A percentile compares a stretch with the other conserved stretches of the same genome.
These are phyloP conservation scores for Chitala chitala DNA, from an alignment of 2,113 vertebrate genomes.

Conservation along the genomic window DNA sequence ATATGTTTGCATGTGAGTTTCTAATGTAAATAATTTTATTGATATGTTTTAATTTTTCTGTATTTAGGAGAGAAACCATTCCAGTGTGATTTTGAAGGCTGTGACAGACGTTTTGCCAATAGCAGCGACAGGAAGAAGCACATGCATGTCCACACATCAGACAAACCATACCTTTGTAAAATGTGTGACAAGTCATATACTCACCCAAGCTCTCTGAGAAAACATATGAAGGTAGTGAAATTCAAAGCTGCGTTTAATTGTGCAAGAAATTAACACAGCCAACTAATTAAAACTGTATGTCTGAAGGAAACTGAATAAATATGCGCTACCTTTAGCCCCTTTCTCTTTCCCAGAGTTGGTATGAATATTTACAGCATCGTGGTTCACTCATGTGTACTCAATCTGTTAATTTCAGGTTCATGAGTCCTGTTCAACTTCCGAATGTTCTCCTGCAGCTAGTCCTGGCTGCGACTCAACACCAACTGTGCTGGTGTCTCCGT, in stretches of 20 bases:
- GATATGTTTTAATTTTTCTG: background rate
- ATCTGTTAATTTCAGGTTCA: conserved; percentile 58
- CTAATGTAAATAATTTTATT: background rate
- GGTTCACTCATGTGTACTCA: background rate
- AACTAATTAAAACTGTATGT: background rate
- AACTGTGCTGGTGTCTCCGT: conserved; percentile 71
- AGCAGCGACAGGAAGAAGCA: conserved; percentile 82
- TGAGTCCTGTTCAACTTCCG: conserved; percentile 66
- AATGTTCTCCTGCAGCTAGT: conserved; percentile 71
- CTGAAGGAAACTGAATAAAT: too few species aligned
- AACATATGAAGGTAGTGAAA: conserved; percentile 76
- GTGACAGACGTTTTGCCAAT: conserved; percentile 78
- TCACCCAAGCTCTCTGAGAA: conserved; percentile 77
- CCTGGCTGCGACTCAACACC: conserved; percentile 76
- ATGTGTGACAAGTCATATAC: conserved; percentile 87
- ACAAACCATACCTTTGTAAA: conserved; percentile 83
- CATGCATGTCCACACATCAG: conserved; percentile 82
- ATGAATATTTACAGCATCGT: background rate
- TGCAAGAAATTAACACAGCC: background rate
- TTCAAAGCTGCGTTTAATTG: background rate
- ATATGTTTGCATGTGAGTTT: too few species aligned
- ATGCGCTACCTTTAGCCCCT: background rate
- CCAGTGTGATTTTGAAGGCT: conserved; percentile 79
- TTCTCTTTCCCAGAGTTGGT: background rate
- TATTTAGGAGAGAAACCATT: conserved; percentile 79